Percentiles rank a stretch among this genome's conserved stretches.
These are phyloP conservation scores for Patella vulgata DNA, from an alignment of 1,140 invertebrate genomes.

Conservation along the genomic window DNA sequence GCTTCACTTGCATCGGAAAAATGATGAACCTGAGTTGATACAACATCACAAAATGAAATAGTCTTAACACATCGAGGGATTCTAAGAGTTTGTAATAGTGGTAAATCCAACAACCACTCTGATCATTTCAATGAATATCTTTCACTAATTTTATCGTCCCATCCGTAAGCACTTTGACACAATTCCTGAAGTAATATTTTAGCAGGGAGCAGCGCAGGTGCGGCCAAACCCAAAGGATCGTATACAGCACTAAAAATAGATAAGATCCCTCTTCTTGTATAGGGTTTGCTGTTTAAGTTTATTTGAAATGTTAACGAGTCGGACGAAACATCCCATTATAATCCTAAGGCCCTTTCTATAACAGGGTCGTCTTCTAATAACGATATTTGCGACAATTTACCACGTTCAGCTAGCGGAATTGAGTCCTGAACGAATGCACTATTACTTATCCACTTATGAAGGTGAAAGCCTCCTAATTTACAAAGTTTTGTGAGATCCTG, in stretches of 20 bases:
- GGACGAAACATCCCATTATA: constrained; percentile 5
- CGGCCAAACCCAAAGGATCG: constrained; percentile 15
- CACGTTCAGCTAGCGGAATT: neutral
- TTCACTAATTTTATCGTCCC: constrained; percentile 25
- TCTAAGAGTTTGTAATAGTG: constrained; percentile 4
- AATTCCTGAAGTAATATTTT: constrained; percentile 3
- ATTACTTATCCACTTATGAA: neutral
- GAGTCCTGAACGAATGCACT: too few relatives aligned
- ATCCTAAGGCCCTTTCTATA: neutral
- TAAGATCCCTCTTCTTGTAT: constrained; percentile 15
- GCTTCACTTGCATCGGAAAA: constrained; percentile 27
- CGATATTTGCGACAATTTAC: neutral
- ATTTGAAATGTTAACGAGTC: constrained; percentile 12
- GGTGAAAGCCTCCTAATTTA: constrained; percentile 3
- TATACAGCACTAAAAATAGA: constrained; percentile 16
- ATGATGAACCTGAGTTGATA: constrained; percentile 9
- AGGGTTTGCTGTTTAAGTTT: constrained; percentile 7
- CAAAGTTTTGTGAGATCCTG: constrained; percentile 14
- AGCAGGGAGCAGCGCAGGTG: constrained; percentile 18
- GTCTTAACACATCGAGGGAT: constrained; percentile 18
- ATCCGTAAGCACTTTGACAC: neutral
- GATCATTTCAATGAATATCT: constrained; percentile 22
- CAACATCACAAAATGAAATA: constrained; percentile 3
- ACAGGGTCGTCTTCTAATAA: neutral
- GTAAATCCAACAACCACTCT: constrained; percentile 15